phyloP scores from a whole-genome alignment of 2,113 vertebrate species.

The Actenoides lindsayi region DNA sequence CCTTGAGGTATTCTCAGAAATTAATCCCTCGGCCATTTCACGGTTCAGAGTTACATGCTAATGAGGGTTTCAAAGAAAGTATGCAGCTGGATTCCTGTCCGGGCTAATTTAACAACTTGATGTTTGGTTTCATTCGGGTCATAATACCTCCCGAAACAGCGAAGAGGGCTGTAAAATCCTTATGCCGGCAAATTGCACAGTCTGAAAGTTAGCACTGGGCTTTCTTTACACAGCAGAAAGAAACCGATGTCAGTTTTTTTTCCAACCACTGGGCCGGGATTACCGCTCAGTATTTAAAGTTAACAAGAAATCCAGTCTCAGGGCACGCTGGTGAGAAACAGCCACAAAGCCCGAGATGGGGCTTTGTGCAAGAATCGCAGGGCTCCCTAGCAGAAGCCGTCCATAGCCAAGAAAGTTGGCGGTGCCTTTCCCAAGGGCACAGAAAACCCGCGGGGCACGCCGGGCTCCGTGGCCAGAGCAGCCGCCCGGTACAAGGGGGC shows the following conservation, averaged over 20 bases:
- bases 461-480: too few species aligned
- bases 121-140: slow-evolving; percentile 19
- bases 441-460: neutral
- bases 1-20: slow-evolving; percentile 70
- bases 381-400: neutral
- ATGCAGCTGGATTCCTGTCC: slow-evolving; percentile 41
- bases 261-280: slow-evolving; percentile 12
- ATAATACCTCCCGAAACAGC: neutral
- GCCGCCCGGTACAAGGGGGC: neutral
- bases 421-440: neutral
- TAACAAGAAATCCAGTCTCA: neutral
- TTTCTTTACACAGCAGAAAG: neutral
- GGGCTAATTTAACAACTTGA: slow-evolving; percentile 2
- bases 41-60: slow-evolving; percentile 5
- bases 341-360: neutral
- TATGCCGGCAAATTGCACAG: neutral
- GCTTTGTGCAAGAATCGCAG: neutral
- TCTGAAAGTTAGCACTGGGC: neutral
- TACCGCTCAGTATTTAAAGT: neutral
- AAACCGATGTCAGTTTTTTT: slow-evolving; percentile 43
- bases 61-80: slow-evolving; percentile 53
- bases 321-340: neutral
- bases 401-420: neutral
- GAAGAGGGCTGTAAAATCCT: neutral
- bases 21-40: slow-evolving; percentile 19